A percentile compares a stretch with the other conserved stretches of the same genome.
phyloP scores from a whole-genome alignment of 2,113 vertebrate genomes.

The Tauraco erythrolophus region DNA sequence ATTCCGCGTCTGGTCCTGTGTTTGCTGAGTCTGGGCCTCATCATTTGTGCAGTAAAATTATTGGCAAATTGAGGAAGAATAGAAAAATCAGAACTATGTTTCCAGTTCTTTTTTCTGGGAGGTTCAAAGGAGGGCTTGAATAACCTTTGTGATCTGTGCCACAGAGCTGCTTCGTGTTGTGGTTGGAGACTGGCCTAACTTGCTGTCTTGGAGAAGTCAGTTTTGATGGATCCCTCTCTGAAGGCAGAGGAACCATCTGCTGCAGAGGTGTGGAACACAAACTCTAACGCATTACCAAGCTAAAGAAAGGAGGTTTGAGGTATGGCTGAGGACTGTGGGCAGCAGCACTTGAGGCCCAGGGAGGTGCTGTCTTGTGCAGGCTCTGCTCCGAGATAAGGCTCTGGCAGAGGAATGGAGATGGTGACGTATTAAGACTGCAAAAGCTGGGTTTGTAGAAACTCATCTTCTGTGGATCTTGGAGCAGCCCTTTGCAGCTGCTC shows the following conservation, averaged over 20 bases:
- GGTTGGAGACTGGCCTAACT: background rate
- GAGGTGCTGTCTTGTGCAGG: background rate
- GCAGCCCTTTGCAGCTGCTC: background rate
- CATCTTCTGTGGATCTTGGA: background rate
- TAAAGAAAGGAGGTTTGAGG: background rate
- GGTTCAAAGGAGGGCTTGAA: background rate
- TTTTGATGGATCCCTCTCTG: background rate
- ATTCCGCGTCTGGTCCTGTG: background rate
- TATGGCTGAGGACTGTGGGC: background rate
- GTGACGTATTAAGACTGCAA: fast-evolving
- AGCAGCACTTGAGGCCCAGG: background rate
- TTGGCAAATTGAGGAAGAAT: background rate
- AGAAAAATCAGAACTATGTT: background rate
- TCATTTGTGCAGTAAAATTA: background rate
- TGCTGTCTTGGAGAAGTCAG: background rate
- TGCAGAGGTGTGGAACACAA: background rate
- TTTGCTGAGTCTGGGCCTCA: background rate
- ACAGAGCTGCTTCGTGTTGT: background rate
- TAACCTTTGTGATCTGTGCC: background rate
- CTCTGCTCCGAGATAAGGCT: background rate
- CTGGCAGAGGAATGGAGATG: background rate
- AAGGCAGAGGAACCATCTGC: background rate
- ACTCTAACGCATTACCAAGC: background rate
- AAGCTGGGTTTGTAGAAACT: background rate
- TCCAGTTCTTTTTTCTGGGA: background rate